Percentiles rank a stretch among this genome's conserved stretches.
These are phyloP conservation scores for Zoanthus solanderi DNA, from an alignment of 92 coral and sea anemone species.

Conservation along the genomic window DNA sequence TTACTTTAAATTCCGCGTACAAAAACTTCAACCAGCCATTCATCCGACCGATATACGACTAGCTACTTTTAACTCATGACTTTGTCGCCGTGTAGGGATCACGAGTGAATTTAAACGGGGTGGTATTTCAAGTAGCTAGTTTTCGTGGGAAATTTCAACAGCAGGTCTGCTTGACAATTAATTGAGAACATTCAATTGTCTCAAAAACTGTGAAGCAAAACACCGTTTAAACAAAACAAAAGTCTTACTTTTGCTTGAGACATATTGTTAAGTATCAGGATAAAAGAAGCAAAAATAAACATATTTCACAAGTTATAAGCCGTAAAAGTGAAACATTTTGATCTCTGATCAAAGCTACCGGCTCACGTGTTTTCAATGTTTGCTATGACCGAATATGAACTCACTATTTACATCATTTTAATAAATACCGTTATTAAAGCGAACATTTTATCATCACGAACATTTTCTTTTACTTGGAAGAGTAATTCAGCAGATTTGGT, in stretches of 20 bases:
- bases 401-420: not conserved
- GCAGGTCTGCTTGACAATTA: constrained; percentile 26
- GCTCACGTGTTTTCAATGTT: constrained; percentile 26
- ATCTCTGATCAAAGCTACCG: constrained; percentile 7
- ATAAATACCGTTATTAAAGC: not conserved
- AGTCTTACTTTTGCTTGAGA: not conserved
- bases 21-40: not conserved
- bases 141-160: constrained; percentile 35
- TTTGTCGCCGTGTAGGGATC: not conserved
- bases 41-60: not conserved
- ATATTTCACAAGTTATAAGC: not conserved
- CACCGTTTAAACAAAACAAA: constrained; percentile 39
- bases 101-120: not conserved
- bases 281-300: not conserved
- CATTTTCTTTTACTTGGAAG: not conserved
- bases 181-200: constrained; percentile 28
- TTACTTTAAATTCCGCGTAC: constrained; percentile 1
- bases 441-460: constrained; percentile 1
- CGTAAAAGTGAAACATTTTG: not conserved
- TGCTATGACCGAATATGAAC: not conserved
- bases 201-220: constrained; percentile 31
- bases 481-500: not conserved
- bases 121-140: not conserved
- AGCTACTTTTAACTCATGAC: not conserved
- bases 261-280: not conserved